phyloP scores from a whole-genome alignment of 2,888 invertebrate species.

The Pecten maximus region DNA sequence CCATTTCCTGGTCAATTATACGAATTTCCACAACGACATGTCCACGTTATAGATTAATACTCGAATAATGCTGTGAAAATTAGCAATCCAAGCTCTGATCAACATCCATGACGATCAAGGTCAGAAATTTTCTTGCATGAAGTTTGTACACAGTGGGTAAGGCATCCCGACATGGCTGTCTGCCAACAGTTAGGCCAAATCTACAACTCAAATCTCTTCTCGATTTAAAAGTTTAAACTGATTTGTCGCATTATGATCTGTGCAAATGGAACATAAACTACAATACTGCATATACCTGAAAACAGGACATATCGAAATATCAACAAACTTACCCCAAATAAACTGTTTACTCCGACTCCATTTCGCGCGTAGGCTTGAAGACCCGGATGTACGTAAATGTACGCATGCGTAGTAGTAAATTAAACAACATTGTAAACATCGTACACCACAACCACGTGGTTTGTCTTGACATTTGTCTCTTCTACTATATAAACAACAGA shows the following conservation, averaged over 20 bases:
- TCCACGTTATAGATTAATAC: not conserved
- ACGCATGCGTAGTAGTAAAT: conserved; percentile 70
- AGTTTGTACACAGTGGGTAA: not conserved
- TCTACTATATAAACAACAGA: too few relatives aligned
- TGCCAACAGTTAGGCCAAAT: conserved; percentile 38
- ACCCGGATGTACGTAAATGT: conserved; percentile 70
- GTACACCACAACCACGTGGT: conserved; percentile 6
- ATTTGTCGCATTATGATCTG: not conserved
- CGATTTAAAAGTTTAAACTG: not conserved
- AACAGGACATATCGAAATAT: not conserved
- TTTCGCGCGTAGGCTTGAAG: conserved; percentile 77
- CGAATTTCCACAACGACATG: not conserved
- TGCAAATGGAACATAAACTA: conserved; percentile 35
- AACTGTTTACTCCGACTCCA: conserved; percentile 76
- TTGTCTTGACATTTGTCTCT: too few relatives aligned
- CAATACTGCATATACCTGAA: conserved; percentile 27
- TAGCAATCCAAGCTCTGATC: not conserved
- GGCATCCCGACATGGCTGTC: conserved; percentile 39
- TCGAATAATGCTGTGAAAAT: not conserved
- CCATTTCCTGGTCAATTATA: not conserved
- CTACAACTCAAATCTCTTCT: not conserved
- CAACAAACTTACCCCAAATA: conserved; percentile 48
- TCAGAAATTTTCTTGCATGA: conserved; percentile 1
- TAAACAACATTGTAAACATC: conserved; percentile 55
- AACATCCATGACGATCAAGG: not conserved